Percentiles rank a stretch among this genome's conserved stretches.
These are phyloP conservation scores for Daubentonia madagascariensis DNA, from an alignment of 2,113 vertebrate species.

Conservation along the genomic window DNA sequence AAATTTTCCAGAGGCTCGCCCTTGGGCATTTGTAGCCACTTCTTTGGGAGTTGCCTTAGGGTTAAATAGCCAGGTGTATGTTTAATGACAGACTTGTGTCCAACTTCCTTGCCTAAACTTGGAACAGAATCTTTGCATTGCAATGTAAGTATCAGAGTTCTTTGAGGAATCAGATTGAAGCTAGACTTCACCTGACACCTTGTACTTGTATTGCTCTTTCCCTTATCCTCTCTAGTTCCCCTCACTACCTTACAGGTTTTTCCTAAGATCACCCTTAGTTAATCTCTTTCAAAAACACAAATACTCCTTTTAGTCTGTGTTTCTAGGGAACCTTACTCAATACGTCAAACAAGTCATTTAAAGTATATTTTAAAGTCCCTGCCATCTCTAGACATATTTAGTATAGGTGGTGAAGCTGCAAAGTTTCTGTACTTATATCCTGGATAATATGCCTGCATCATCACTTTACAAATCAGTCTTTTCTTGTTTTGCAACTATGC, in stretches of 20 bases:
- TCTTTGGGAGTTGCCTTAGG: background rate
- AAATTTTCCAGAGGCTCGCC: background rate
- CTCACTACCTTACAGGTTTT: background rate
- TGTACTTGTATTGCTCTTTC: background rate
- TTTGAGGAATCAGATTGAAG: background rate
- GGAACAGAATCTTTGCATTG: background rate
- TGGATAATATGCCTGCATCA: background rate
- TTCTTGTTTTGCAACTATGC: constrained; percentile 23
- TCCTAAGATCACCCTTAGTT: background rate
- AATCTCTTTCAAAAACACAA: background rate
- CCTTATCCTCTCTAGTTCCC: background rate
- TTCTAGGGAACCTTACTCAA: background rate
- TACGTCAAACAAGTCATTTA: background rate
- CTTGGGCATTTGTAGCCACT: background rate
- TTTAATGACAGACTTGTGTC: background rate
- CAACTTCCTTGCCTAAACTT: background rate
- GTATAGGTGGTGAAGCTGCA: background rate
- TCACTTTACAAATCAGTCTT: background rate
- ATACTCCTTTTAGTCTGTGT: background rate
- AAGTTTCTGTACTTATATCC: background rate
- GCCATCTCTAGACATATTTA: background rate
- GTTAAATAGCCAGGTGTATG: background rate
- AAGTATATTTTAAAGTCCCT: background rate
- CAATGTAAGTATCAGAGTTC: background rate
- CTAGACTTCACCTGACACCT: background rate